phyloP scores from a whole-genome alignment of 2,888 invertebrate genomes.

The Tryphoninae sp. region DNA sequence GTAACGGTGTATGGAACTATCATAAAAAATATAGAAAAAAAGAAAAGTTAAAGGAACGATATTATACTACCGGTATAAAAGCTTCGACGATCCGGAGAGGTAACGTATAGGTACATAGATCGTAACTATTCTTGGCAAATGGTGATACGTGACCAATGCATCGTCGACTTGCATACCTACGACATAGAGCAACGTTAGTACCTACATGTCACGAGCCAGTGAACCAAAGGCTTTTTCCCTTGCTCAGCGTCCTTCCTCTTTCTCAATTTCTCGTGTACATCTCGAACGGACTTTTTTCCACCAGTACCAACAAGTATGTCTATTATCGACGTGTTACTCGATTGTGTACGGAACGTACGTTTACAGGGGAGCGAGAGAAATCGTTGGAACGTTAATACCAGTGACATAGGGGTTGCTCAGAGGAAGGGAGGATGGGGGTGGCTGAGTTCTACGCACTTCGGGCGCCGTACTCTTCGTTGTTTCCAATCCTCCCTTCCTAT shows the following conservation, averaged over 20 bases:
- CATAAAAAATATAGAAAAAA: neutral
- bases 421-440: neutral
- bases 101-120: constrained; percentile 12
- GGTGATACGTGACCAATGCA: constrained; percentile 42
- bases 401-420: constrained; percentile 43
- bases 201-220: neutral
- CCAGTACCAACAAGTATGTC: neutral
- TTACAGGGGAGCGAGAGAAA: constrained; percentile 61
- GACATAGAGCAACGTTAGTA: no score
- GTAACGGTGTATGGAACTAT: neutral
- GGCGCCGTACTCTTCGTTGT: constrained; percentile 35
- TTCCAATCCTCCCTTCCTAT: neutral
- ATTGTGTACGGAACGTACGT: constrained; percentile 33
- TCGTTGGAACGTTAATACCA: constrained; percentile 72
- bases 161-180: constrained; percentile 5
- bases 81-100: constrained; percentile 1
- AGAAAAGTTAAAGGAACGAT: constrained; percentile 9
- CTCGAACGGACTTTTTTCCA: neutral
- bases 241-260: constrained; percentile 33
- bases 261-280: constrained; percentile 24
- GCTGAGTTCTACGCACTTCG: constrained; percentile 60
- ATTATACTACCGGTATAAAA: constrained; percentile 1
- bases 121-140: constrained; percentile 36
- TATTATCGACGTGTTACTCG: constrained; percentile 44
- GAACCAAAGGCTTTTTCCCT: neutral